Percentiles rank a stretch among this genome's conserved stretches.
phyloP scores from a whole-genome alignment of 2,888 invertebrate genomes.

The Dyspetes luteomarginatus region DNA sequence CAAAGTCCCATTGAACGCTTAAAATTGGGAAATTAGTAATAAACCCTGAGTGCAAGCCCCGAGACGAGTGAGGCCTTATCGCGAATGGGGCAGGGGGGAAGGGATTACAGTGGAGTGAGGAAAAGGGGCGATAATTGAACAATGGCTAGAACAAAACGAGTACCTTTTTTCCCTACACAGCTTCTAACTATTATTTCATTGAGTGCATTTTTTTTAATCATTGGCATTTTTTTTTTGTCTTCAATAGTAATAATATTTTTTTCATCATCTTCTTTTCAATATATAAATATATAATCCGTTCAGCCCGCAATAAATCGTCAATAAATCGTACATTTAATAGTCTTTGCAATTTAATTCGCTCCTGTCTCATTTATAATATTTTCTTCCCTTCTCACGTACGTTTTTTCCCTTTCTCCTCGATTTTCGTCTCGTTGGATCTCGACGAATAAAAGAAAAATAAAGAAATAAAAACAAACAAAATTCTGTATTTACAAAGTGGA shows the following conservation, averaged over 20 bases:
- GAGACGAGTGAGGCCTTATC: conserved; percentile 22
- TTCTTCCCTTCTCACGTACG: conserved; percentile 13
- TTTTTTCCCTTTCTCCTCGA: conserved; percentile 59
- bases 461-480: conserved; percentile 33
- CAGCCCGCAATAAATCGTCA: conserved; percentile 74
- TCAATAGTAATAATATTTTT: conserved; percentile 27
- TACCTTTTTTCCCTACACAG: conserved; percentile 25
- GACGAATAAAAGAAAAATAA: conserved; percentile 32
- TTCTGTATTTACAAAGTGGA: conserved; percentile 62
- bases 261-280: conserved; percentile 32
- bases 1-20: conserved; percentile 27
- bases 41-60: conserved; percentile 63
- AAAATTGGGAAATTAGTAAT: conserved; percentile 60
- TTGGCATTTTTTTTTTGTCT: conserved; percentile 52
- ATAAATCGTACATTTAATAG: conserved; percentile 70
- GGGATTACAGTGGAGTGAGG: not conserved
- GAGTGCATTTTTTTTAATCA: conserved; percentile 49
- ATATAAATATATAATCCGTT: conserved; percentile 70
- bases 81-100: conserved; percentile 6
- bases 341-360: no score
- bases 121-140: conserved; percentile 23
- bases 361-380: no score
- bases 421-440: conserved; percentile 53
- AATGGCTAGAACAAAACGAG: conserved; percentile 32
- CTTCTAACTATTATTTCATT: conserved; percentile 50